Evolutionary conservation across 2,797 vertebrate genomes (phyloP), one percentile per base, ranked within the genome.

Genomic region (Cynodonichthys magdalenae): DNA sequence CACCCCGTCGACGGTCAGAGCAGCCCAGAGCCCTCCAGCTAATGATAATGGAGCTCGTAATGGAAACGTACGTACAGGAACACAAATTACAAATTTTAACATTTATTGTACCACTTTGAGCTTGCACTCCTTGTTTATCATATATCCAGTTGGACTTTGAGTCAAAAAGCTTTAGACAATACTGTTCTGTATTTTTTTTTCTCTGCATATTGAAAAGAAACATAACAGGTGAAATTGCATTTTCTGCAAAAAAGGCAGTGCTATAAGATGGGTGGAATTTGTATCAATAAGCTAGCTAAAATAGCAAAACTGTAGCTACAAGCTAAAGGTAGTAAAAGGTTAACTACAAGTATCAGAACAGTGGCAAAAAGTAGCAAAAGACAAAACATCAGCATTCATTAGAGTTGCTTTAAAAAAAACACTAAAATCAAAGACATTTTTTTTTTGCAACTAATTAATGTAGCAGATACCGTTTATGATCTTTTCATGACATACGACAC

Each of bases 11-110:
- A 54, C 81, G 3, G 42, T 69, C 75, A 82, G 75, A 69, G 82
- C 59, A 1, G 69, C 81, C 11, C 88, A 88, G 15, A 91, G 89
- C 76, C 91, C 90, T 27, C 59, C 80, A 6, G 50, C 73, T 63
- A 82, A 65, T 44, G 52, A 65, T 58, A 85, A 64, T 1, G 84
- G 83, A 41, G 67, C 67, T 46, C 63, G 79, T 29, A 76, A 42
- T 48, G 75, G 66, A 12, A 89, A 82, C 5, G 89, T 90, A 84
- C 0, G 89, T 84, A 52, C 11, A 75, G 18, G 14, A 27, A 18
- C 42, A 36, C 28, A 14, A 39, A 39, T 55, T 8, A 5, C 9
- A 52, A 0, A 55, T 53, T 29, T 39, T 3, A 2, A 7, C 39
- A 20, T 50, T 4, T 18, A 27, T 15, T 9, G 1, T 14, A n/a